Base-by-base conservation (phyloP, 2,888 invertebrate species). In the Metopia argyrocephala region DNA sequence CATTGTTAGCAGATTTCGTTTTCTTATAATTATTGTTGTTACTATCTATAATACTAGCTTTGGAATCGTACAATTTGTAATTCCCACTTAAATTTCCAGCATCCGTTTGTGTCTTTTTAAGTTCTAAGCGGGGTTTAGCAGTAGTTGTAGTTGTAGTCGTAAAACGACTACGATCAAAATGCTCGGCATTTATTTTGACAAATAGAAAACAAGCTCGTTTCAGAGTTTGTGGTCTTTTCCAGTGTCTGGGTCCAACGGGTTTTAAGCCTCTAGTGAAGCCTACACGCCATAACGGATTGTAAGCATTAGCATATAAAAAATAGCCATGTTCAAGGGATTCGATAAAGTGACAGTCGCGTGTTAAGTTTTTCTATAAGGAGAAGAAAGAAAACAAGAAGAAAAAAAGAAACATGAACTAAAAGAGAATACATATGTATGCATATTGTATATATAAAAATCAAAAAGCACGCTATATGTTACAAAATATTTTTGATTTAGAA, bases 271-370 rank as follows among this genome's bases (percentile, higher is more conserved):
- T 86, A 59, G 88, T 89, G 73, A 89, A 86, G 38, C 89, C 89
- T 38, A 89, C 86, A 20, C 86, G 87, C 79, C 86, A 85, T 56
- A 75, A 70, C 27, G 85, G 83, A 83, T 89, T 87, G 83, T 88
- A 84, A 68, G 88, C 87, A 74, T 86, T 87, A 52, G 85, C 84
- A 57, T 86, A 89, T 74, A 85, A 85, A 78, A 85, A 86, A 69
- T 88, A 87, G 3, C 89, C 89, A 50, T 83, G 85, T 71, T 87
- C 86, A 79, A 89, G 82, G 27, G 85, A 84, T 84, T 89, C 89
- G 65, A 83, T 85, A 84, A 89, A 89, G 79, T 89, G 88, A 70
- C 89, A 89, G 74, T 87, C 87, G 69, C 86, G 85, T 84, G 86
- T 87, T 83, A 84, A 85, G 82, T 85, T 86, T 88, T 84, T 89